These are phyloP conservation scores for Oconnorella tubifera DNA, from an alignment of 2,888 invertebrate species.

Conservation along the genomic window DNA sequence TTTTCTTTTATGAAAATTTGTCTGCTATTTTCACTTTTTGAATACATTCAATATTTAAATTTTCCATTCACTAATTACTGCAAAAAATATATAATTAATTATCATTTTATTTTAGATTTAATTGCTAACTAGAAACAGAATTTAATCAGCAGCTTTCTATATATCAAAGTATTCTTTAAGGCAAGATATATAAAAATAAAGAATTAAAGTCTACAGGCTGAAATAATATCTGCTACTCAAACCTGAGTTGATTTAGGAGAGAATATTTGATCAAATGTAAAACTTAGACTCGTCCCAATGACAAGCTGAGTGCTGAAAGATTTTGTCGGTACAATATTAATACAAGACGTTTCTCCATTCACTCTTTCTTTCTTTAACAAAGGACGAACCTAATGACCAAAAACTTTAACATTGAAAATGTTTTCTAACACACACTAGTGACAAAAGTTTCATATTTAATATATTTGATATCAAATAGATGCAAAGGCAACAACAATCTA, in stretches of 20 bases:
- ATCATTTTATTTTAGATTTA: too few species aligned
- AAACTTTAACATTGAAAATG: neutral
- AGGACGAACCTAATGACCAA: constrained; percentile 44
- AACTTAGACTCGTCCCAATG: constrained; percentile 67
- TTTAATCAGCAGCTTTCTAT: too few species aligned
- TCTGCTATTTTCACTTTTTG: too few species aligned
- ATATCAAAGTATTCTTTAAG: too few species aligned
- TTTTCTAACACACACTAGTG: neutral
- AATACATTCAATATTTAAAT: too few species aligned
- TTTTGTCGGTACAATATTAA: constrained; percentile 43
- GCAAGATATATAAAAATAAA: too few species aligned
- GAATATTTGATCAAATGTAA: constrained; percentile 81
- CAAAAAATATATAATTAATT: too few species aligned
- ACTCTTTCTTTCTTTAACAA: constrained; percentile 53
- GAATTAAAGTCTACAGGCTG: too few species aligned
- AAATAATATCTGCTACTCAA: neutral
- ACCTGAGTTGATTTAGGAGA: constrained; percentile 68
- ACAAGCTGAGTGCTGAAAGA: constrained; percentile 64
- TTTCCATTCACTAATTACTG: too few species aligned
- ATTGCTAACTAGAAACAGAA: too few species aligned
- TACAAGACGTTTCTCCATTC: constrained; percentile 51
- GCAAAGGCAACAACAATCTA: neutral
- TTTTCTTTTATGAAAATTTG: too few species aligned
- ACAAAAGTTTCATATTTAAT: neutral
- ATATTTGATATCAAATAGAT: neutral